Conservation (phyloP, 2,113 vertebrate genomes). For the Carlito syrichta region DNA sequence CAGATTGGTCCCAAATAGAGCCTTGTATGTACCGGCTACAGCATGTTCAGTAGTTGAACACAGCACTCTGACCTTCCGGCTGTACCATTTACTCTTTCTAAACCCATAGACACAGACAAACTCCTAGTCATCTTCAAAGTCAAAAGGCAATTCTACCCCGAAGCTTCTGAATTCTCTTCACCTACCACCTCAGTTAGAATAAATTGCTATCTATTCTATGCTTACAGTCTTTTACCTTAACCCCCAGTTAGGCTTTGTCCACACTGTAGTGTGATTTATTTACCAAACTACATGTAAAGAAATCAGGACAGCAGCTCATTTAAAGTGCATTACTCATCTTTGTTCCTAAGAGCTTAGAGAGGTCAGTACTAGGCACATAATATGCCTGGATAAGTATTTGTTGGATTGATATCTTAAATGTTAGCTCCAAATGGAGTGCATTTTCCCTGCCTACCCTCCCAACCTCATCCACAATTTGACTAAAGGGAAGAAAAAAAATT, state of each 20-base stretch:
- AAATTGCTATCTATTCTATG: neutral
- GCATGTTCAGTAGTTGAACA: neutral
- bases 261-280: no score
- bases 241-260: neutral
- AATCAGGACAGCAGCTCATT: neutral
- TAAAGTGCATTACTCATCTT: neutral
- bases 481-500: neutral
- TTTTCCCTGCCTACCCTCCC: neutral
- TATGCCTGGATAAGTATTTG: neutral
- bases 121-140: neutral
- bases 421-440: neutral
- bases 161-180: neutral
- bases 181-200: neutral
- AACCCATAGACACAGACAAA: neutral
- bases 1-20: neutral
- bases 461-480: neutral
- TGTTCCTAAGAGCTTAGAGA: neutral
- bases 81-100: neutral
- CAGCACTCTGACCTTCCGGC: neutral
- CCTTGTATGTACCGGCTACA: rapidly evolving
- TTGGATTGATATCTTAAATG: neutral
- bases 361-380: neutral
- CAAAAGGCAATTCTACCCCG: neutral
- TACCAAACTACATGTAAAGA: no score
- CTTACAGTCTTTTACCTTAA: neutral